phyloP scores from a whole-genome alignment of 2,113 vertebrate species.

The Nothobranchius kuhntae region DNA sequence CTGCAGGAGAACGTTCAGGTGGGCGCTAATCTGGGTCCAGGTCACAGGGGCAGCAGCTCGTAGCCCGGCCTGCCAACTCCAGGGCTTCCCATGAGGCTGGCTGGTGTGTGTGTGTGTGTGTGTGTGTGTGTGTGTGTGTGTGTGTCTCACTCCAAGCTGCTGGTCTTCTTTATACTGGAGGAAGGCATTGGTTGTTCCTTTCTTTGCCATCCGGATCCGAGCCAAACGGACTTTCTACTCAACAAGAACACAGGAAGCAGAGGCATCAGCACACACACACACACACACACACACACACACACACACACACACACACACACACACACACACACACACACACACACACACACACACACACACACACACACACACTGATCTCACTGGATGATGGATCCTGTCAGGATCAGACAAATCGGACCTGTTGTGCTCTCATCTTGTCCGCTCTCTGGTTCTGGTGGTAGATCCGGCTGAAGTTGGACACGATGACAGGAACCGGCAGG shows the following conservation, averaged over 20 bases:
- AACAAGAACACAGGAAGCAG: slow-evolving; percentile 39
- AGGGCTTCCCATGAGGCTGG: too few relatives aligned
- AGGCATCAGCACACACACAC: slow-evolving; percentile 26
- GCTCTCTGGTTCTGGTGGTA: slow-evolving; percentile 77
- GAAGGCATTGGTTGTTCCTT: slow-evolving; percentile 88
- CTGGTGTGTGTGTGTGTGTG: slow-evolving; percentile 10
- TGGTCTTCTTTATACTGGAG: slow-evolving; percentile 88
- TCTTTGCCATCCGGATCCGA: slow-evolving; percentile 89
- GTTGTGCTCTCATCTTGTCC: slow-evolving; percentile 75
- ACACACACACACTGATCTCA: not conserved
- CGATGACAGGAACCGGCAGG: slow-evolving; percentile 72
- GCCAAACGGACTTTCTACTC: slow-evolving; percentile 88
- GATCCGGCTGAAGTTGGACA: slow-evolving; percentile 77
- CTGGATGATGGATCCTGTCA: slow-evolving; percentile 2
- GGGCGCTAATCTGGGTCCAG: too few relatives aligned
- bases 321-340: too few relatives aligned
- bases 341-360: too few relatives aligned
- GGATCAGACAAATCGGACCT: slow-evolving; percentile 33
- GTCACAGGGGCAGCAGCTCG: too few relatives aligned
- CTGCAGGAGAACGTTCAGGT: too few relatives aligned
- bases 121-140: slow-evolving; percentile 21
- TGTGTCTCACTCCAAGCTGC: slow-evolving; percentile 79
- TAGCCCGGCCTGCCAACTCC: too few relatives aligned
- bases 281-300: slow-evolving; percentile 24
- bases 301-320: not conserved